Evolutionary conservation across 1,140 invertebrate genomes (phyloP).

Genomic region (Aporrectodea caliginosa): DNA sequence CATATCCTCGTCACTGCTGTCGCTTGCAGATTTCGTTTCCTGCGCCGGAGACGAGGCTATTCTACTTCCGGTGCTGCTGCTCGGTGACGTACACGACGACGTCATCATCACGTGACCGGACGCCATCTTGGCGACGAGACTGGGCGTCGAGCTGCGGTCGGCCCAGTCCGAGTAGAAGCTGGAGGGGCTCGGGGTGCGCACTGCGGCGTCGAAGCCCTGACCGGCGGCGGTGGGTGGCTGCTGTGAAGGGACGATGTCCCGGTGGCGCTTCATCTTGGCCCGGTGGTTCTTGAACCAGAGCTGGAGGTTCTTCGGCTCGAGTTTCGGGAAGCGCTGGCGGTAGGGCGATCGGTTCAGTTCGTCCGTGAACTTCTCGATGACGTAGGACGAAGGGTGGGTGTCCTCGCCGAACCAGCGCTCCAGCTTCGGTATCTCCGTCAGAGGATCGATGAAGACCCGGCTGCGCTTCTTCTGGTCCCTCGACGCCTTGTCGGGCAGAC

Average conservation of each 20-base stretch:
- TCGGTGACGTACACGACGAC: neutral
- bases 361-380: constrained; percentile 94
- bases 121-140: neutral
- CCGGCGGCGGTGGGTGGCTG: neutral
- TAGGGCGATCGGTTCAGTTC: constrained; percentile 85
- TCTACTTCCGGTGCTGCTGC: neutral
- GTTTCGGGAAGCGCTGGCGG: constrained; percentile 88
- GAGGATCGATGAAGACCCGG: constrained; percentile 97
- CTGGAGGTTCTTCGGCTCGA: constrained; percentile 96
- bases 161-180: neutral
- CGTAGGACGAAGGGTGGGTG: constrained; percentile 92
- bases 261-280: constrained; percentile 82
- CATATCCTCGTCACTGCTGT: neutral
- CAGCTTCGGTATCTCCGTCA: constrained; percentile 91
- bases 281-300: constrained; percentile 84
- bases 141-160: neutral
- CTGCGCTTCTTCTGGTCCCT: constrained; percentile 79
- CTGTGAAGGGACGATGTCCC: neutral
- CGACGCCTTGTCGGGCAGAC: neutral
- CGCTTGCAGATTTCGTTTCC: neutral
- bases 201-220: neutral
- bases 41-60: neutral
- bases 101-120: too few species aligned
- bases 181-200: neutral
- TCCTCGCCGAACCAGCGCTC: constrained; percentile 95